Base-by-base conservation (phyloP, 2,797 vertebrate genomes). In the Hephaestus fuliginosus region DNA sequence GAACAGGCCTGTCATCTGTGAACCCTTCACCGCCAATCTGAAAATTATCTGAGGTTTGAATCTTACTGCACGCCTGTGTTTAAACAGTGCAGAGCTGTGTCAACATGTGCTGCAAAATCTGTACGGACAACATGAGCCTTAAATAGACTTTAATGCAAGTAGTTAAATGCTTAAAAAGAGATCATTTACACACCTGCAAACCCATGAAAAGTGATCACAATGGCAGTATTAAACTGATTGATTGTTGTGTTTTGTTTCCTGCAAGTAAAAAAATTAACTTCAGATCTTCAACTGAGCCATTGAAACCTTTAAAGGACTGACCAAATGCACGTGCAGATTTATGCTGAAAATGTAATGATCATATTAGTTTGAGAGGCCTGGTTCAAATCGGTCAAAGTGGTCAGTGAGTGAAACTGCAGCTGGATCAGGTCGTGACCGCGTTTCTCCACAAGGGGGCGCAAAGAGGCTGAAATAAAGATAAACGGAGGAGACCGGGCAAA, bases 381-480 rank as follows among this genome's bases (percentile, higher is more conserved):
- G 58, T 73, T 22, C 63, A 30, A 33, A 51, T 36, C 30, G 17
- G 52, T 2, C 22, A 7, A 39, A 39, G 7, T 39, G 64, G 53
- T 17, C 48, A 33, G 1, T 15, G 4, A 41, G 22, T 43, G 1
- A 44, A 62, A 33, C 39, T 30, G 18, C 61, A 15, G 28, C 6
- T 28, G 6, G 11, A 25, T 2, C 7, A 6, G 2, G 13, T 77
- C 43, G 0, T 68, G 13, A 2, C 22, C 0, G 3, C 5, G 9
- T 58, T 66, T 69, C 9, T 73, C 88, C 92, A 91, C 89, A 33
- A 18, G 81, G 76, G 72, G 86, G 88, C 73, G 89, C 64, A 49
- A 66, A 10, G 41, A 52, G 17, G 8, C 69, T 12, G 13, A 1
- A 64, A 25, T n/a, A 57, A 9, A 39, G 33, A 20, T 3, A 33